phyloP scores from a whole-genome alignment of 1,140 invertebrate genomes.

The Anadara kagoshimensis region DNA sequence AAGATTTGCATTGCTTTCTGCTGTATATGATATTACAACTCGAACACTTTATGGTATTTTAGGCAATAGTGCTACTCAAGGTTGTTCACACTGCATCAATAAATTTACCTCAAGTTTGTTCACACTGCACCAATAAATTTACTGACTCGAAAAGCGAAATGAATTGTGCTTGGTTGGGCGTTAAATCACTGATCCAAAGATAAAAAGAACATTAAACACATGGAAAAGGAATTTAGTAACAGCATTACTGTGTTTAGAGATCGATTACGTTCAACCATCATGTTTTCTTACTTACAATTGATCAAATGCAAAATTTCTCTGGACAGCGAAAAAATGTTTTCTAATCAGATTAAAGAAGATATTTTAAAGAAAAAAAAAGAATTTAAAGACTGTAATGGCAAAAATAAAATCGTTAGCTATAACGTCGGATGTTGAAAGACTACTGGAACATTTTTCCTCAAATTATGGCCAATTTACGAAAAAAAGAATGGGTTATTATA shows the following conservation, averaged over 20 bases:
- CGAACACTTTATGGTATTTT: constrained; percentile 40
- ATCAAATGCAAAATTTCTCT: constrained; percentile 40
- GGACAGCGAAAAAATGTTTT: constrained; percentile 21
- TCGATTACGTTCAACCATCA: constrained; percentile 37
- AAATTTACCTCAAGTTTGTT: no score
- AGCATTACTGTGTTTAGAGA: constrained; percentile 14
- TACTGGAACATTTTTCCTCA: constrained; percentile 30
- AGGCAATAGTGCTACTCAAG: constrained; percentile 33
- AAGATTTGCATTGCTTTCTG: constrained; percentile 36
- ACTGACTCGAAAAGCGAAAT: constrained; percentile 21
- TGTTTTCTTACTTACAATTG: constrained; percentile 27
- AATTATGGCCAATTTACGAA: constrained; percentile 21
- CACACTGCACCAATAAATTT: no score
- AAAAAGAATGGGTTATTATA: constrained; percentile 19
- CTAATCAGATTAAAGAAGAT: constrained; percentile 6
- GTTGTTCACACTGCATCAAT: no score
- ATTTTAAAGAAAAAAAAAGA: constrained; percentile 7
- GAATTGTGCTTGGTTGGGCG: constrained; percentile 23
- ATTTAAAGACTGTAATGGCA: constrained; percentile 27
- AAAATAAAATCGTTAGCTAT: constrained; percentile 3
- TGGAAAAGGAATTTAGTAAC: constrained; percentile 29
- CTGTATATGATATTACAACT: constrained; percentile 38
- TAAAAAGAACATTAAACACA: constrained; percentile 6
- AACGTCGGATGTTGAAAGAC: constrained; percentile 34
- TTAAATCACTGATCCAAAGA: not conserved